These are phyloP conservation scores for Drosophila malerkotliana DNA, from an alignment of 1,140 invertebrate species.

Conservation along the genomic window DNA sequence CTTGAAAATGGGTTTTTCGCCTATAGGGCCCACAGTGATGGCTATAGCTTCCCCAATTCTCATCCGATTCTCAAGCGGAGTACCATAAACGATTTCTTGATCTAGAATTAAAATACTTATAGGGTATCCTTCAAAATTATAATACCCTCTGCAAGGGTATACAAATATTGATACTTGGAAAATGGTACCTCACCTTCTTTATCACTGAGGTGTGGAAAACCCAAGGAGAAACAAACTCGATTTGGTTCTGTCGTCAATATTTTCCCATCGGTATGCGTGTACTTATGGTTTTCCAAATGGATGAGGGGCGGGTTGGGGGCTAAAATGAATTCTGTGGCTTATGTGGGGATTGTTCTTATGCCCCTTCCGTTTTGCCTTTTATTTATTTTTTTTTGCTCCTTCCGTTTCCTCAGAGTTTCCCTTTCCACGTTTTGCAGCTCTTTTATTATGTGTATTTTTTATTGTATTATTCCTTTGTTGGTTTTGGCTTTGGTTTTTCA, in stretches of 20 bases:
- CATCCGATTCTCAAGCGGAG: too few relatives aligned
- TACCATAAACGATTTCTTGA: too few relatives aligned
- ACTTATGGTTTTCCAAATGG: constrained; percentile 25
- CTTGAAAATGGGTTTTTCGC: too few relatives aligned
- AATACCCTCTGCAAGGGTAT: too few relatives aligned
- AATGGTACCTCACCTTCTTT: background rate
- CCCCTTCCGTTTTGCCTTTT: constrained; percentile 2
- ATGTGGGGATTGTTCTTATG: constrained; percentile 25
- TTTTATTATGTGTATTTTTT: constrained; percentile 81
- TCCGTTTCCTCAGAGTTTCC: constrained; percentile 1
- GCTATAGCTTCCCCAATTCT: too few relatives aligned
- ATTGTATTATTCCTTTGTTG: constrained; percentile 78
- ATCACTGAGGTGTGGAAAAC: constrained; percentile 19
- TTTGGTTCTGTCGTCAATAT: constrained; percentile 68
- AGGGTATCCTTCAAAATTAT: too few relatives aligned
- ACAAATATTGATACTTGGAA: background rate
- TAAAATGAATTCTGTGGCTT: constrained; percentile 22
- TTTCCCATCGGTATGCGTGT: constrained; percentile 21
- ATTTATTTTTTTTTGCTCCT: background rate
- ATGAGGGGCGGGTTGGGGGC: background rate
- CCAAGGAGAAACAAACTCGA: constrained; percentile 33
- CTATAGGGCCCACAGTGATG: too few relatives aligned
- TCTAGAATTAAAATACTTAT: too few relatives aligned
- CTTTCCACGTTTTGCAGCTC: constrained; percentile 38
- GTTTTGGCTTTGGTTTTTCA: constrained; percentile 79